These are phyloP conservation scores for Sciurus niger DNA, from an alignment of 2,113 vertebrate genomes.

Conservation along the genomic window DNA sequence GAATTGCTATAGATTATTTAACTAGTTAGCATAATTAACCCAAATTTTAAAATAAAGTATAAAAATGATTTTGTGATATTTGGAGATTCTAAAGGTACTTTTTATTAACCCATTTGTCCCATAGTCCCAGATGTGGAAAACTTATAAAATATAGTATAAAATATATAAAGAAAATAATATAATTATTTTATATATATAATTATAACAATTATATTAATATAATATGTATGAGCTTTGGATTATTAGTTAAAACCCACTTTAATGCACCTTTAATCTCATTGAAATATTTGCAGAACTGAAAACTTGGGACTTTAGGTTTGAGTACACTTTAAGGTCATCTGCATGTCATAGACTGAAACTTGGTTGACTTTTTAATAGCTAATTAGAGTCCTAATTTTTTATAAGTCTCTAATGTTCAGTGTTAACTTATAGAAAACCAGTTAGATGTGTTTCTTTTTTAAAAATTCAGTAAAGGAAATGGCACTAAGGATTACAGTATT, in stretches of 20 bases:
- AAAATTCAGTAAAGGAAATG: background rate
- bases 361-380: background rate
- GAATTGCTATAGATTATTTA: background rate
- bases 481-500: background rate
- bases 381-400: background rate
- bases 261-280: too few relatives aligned
- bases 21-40: background rate
- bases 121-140: too few relatives aligned
- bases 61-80: background rate
- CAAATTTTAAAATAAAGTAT: constrained; percentile 2
- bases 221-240: too few relatives aligned
- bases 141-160: too few relatives aligned
- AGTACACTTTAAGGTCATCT: too few relatives aligned
- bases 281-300: too few relatives aligned
- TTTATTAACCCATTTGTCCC: background rate
- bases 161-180: too few relatives aligned
- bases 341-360: background rate
- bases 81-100: background rate
- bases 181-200: too few relatives aligned
- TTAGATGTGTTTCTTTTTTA: background rate
- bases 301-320: too few relatives aligned
- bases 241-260: too few relatives aligned
- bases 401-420: background rate
- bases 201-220: too few relatives aligned
- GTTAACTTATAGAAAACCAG: background rate